phyloP scores from a whole-genome alignment of 2,797 vertebrate genomes.

The Pantherophis vulpinus region DNA sequence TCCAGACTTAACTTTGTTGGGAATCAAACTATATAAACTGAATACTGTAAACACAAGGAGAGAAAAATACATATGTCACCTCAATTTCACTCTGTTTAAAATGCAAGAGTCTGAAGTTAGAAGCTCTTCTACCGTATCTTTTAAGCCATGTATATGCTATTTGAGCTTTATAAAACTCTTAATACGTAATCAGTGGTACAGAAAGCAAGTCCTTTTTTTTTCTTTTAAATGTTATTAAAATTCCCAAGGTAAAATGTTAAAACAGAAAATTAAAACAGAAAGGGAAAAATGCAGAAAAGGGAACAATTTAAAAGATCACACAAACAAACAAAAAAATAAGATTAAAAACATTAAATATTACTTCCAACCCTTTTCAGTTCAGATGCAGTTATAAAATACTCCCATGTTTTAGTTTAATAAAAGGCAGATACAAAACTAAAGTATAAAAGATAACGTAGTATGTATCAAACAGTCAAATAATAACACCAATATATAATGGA shows the following conservation, averaged over 20 bases:
- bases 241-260: neutral
- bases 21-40: neutral
- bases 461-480: neutral
- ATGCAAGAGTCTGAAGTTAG: neutral
- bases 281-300: neutral
- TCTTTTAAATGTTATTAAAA: neutral
- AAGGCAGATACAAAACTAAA: neutral
- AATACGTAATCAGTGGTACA: neutral
- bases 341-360: neutral
- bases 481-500: neutral
- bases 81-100: neutral
- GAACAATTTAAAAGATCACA: no score
- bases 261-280: neutral
- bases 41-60: neutral
- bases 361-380: neutral
- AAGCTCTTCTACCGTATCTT: neutral
- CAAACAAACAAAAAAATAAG: neutral
- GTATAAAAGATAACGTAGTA: neutral
- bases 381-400: neutral
- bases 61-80: neutral
- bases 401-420: neutral
- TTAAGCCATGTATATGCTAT: neutral
- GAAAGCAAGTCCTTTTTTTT: neutral
- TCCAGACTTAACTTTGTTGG: neutral
- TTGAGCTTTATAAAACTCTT: neutral